Evolutionary conservation across 2,888 invertebrate species (phyloP), one percentile per base, ranked within the genome.

Genomic region (Hyposoter didymator): DNA sequence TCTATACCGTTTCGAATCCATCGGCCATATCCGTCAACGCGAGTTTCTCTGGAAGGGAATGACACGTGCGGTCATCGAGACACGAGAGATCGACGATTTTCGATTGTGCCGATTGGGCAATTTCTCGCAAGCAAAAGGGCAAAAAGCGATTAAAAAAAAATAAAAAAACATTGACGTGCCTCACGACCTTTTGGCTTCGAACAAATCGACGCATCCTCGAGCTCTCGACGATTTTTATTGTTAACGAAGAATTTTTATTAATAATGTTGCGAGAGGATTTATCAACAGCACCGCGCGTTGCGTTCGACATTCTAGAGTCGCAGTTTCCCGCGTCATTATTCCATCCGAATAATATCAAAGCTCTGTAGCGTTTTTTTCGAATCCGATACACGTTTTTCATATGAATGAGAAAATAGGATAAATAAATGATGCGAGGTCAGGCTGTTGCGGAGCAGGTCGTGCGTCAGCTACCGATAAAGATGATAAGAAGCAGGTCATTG

Each of bases 401-500:
- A 73, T n/a, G 52, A 64, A 64, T 28, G 52, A 64, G 64, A 79
- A 17, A 62, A n/a, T 49, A 12, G 39, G 52, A 52, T 78, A 70
- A 75, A 76, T 80, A 78, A 73, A 69, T 49, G 81, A 84, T 67
- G 70, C 52, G 86, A 74, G 76, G 81, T 78, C 84, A 43, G 64
- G 45, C 84, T 72, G 52, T 73, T 49, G 74, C 39, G 75, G 43
- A 79, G 80, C 67, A 39, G 80, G 76, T 81, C 84, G 73, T 73
- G 73, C 76, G 76, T 81, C 80, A 81, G 73, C 55, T 55, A 59
- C 28, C 76, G 84, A 84, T 84, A 84, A 84, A 84, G 80, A 80
- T 67, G 76, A 84, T 80, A 80, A 79, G 76, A 80, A 80, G 47
- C 80, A 47, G 66, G 59, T 80, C 84, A 69, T 35, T 39, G 59